Conservation (phyloP, 2,888 invertebrate genomes). For the Euclidia mi region DNA sequence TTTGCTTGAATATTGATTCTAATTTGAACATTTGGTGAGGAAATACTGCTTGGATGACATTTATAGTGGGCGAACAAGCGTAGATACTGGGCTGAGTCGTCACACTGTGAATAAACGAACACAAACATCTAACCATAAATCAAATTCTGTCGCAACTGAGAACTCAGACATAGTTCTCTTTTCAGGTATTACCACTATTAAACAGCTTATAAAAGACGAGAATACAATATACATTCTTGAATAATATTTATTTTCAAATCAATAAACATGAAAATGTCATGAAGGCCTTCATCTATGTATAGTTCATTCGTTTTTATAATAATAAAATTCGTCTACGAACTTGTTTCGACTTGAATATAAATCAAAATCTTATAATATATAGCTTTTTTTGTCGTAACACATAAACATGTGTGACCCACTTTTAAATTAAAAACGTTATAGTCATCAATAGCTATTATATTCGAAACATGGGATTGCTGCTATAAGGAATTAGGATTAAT, state of each 20-base stretch:
- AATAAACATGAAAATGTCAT: too few species aligned
- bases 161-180: conserved; percentile 55
- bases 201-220: too few species aligned
- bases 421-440: conserved; percentile 13
- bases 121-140: conserved; percentile 41
- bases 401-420: conserved; percentile 10
- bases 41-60: neutral
- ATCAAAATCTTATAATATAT: conserved; percentile 1
- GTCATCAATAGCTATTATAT: neutral
- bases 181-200: conserved; percentile 37
- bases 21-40: neutral
- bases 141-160: conserved; percentile 49
- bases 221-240: too few species aligned
- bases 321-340: neutral
- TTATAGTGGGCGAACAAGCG: neutral
- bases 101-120: conserved; percentile 14
- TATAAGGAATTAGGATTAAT: too few species aligned
- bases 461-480: neutral
- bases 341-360: neutral
- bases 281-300: too few species aligned
- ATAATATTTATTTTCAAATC: too few species aligned
- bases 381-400: conserved; percentile 1
- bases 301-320: too few species aligned
- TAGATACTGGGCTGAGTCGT: conserved; percentile 5
- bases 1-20: neutral